Evolutionary conservation across 2,888 invertebrate species (phyloP).

Genomic region (Andrena praecox): DNA sequence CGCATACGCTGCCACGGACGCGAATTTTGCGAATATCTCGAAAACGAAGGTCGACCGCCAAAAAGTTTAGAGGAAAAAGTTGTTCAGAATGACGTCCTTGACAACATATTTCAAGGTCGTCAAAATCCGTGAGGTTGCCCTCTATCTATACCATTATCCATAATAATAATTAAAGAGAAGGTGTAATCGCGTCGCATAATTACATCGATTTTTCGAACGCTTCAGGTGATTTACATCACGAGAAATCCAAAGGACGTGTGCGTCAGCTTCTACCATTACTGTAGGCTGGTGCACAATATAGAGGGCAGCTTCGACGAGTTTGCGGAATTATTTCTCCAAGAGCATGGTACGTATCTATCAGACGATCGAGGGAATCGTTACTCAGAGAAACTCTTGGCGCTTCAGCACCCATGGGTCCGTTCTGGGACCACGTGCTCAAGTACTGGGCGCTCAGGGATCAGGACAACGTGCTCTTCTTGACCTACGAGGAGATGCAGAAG

Average conservation of each 20-base stretch:
- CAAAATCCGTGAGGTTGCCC: too few species aligned
- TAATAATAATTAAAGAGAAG: not conserved
- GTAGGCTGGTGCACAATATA: slow-evolving; percentile 89
- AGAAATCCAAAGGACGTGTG: slow-evolving; percentile 96
- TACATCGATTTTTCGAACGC: slow-evolving; percentile 34
- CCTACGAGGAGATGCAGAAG: slow-evolving; percentile 87
- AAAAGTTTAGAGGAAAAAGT: too few species aligned
- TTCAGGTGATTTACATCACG: slow-evolving; percentile 93
- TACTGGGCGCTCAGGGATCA: slow-evolving; percentile 85
- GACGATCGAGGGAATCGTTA: not conserved
- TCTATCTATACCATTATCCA: too few species aligned
- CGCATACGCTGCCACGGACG: too few species aligned
- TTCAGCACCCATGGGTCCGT: slow-evolving; percentile 80
- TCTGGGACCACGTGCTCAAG: slow-evolving; percentile 83
- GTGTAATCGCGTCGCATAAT: not conserved
- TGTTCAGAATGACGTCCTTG: too few species aligned
- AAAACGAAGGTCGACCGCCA: too few species aligned
- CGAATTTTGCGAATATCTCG: too few species aligned
- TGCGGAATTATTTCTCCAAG: slow-evolving; percentile 90
- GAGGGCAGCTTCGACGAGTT: slow-evolving; percentile 90
- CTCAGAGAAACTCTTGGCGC: slow-evolving; percentile 6
- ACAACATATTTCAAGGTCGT: too few species aligned
- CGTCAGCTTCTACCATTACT: slow-evolving; percentile 95
- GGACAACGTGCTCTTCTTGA: slow-evolving; percentile 86
- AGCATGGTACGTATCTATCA: slow-evolving; percentile 86